Conservation (phyloP, 2,113 vertebrate species). For the Nettapus auritus region DNA sequence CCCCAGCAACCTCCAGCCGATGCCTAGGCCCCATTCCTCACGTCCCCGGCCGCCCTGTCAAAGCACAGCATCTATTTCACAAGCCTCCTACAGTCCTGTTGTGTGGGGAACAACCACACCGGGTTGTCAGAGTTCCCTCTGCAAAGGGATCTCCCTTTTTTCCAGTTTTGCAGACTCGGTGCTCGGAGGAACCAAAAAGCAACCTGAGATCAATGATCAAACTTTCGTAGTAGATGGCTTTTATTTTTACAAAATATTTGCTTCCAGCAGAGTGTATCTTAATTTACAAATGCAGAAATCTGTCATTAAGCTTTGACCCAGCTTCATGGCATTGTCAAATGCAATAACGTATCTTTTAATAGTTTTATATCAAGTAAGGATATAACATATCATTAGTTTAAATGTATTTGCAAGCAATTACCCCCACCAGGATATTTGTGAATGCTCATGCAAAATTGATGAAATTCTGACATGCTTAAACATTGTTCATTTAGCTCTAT, state of each 20-base stretch:
- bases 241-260: slow-evolving; percentile 86
- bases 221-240: slow-evolving; percentile 77
- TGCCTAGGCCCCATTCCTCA: background rate
- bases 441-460: slow-evolving; percentile 85
- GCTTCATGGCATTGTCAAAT: slow-evolving; percentile 84
- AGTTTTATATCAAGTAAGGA: slow-evolving; percentile 87
- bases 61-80: background rate
- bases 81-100: background rate
- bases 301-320: slow-evolving; percentile 87
- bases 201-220: slow-evolving; percentile 77
- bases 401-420: slow-evolving; percentile 89
- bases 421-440: slow-evolving; percentile 87
- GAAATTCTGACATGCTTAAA: slow-evolving; percentile 86
- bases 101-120: background rate
- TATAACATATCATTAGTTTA: slow-evolving; percentile 89
- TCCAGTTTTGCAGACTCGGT: background rate
- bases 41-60: background rate
- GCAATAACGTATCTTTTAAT: slow-evolving; percentile 86
- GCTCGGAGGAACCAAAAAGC: slow-evolving; percentile 54
- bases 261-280: slow-evolving; percentile 84
- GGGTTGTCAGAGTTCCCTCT: background rate
- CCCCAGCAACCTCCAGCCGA: background rate
- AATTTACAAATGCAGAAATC: slow-evolving; percentile 83
- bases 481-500: slow-evolving; percentile 86
- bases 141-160: background rate